Base-by-base conservation (phyloP, 37 sponge, comb jelly and placozoan genomes). In the Haliclona indistincta region DNA sequence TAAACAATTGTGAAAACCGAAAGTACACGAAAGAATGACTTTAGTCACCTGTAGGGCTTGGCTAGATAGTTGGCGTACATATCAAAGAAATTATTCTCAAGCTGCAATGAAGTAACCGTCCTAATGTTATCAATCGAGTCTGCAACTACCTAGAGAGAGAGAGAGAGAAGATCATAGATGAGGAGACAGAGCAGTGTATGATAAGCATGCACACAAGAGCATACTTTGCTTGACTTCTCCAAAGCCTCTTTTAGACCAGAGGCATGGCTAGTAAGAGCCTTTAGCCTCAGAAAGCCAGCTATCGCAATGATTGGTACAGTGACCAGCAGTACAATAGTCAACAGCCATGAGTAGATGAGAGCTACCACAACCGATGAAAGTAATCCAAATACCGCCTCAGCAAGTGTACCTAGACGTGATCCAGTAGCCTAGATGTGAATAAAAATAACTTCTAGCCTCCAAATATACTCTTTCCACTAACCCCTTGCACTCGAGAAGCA, bases 401-500 rank as follows among this genome's bases (percentile, higher is more conserved):
- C 41, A 17, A 64, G 26, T 36, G 61, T 58, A 29, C 87, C 87
- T 26, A 86, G 52, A 3, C 79, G 44, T 20, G 36, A 61, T n/a
- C 87, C 87, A n/a, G 87, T 56, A n/a, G 84, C 84, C 70, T 66
- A 66, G 32, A 7, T 10, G 67, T 30, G 36, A 35, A 38, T 11
- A 35, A 38, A 66, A 38, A 28, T 20, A 49, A 5, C 32, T 1
- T 29, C 2, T 34, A 20, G 67, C 23, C 35, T 20, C 3, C 51
- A 15, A 23, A 33, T 54, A 45, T 54, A 47, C 22, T 47, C 20
- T 30, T 71, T 32, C 43, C 22, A 30, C 78, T 78, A 33, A 82
- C 88, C 36, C 93, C 93, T 52, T 91, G 81, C 26, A 91, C 83
- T 49, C 64, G 71, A n/a, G 84, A 44, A 1, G 81, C 87, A 79